These are phyloP conservation scores for Lepidurus arcticus DNA, from an alignment of 1,140 invertebrate species.

Conservation along the genomic window DNA sequence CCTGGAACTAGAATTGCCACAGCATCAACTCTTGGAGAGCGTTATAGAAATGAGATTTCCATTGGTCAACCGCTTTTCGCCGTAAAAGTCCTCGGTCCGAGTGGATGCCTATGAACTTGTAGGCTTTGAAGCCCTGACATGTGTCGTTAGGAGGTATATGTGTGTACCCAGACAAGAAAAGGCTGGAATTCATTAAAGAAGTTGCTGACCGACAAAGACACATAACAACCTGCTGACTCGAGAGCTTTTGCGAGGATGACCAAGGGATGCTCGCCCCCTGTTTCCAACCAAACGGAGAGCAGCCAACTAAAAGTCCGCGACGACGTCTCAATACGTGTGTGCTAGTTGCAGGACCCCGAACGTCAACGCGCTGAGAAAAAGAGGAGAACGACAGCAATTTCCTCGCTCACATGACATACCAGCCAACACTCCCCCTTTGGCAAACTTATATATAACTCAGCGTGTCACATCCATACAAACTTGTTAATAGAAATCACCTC, in stretches of 20 bases:
- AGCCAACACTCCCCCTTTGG: neutral
- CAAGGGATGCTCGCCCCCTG: neutral
- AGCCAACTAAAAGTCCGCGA: neutral
- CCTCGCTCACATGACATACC: neutral
- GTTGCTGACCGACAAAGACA: conserved; percentile 5
- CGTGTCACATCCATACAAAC: neutral
- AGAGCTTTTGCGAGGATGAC: neutral
- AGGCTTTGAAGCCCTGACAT: neutral
- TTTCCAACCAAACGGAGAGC: neutral
- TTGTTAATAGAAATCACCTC: too few species aligned
- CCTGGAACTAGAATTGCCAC: too few species aligned
- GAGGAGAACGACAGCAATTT: neutral
- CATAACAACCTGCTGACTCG: conserved; percentile 17
- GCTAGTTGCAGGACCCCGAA: neutral
- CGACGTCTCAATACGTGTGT: neutral
- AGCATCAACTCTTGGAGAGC: too few species aligned
- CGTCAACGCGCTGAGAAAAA: neutral
- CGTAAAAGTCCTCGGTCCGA: too few species aligned
- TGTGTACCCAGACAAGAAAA: neutral
- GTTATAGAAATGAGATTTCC: too few species aligned
- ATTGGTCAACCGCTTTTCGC: too few species aligned
- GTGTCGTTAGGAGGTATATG: neutral
- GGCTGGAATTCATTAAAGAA: neutral
- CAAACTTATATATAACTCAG: neutral
- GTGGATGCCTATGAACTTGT: neutral